These are phyloP conservation scores for Drosophila nr. perissopoda DNA, from an alignment of 2,888 invertebrate species.

Conservation along the genomic window DNA sequence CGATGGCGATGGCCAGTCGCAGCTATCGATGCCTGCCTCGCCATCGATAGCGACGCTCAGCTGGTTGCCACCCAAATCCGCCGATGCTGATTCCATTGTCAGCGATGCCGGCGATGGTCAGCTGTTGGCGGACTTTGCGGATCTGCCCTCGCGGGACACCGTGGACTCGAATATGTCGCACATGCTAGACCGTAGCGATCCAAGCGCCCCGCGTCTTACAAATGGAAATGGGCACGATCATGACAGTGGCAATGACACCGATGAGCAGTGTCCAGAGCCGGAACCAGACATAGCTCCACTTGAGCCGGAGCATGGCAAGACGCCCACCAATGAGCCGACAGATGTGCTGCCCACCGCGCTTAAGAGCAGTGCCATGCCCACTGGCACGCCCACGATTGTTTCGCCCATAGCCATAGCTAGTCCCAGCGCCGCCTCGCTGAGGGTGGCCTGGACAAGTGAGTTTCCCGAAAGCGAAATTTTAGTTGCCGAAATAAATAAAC, in stretches of 20 bases:
- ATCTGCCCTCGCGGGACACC: slow-evolving; percentile 91
- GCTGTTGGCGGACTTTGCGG: slow-evolving; percentile 91
- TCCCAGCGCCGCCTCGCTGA: slow-evolving; percentile 90
- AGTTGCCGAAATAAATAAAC: slow-evolving; percentile 96
- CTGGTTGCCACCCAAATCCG: slow-evolving; percentile 87
- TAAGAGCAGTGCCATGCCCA: slow-evolving; percentile 31
- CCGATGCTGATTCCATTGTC: slow-evolving; percentile 84
- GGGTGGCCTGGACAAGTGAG: slow-evolving; percentile 92
- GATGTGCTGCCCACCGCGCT: slow-evolving; percentile 18
- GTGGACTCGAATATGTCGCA: slow-evolving; percentile 90
- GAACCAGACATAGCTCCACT: slow-evolving; percentile 43
- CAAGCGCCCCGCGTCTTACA: slow-evolving; percentile 65
- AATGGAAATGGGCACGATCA: slow-evolving; percentile 64
- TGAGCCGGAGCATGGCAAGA: slow-evolving; percentile 50
- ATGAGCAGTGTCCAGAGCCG: slow-evolving; percentile 66
- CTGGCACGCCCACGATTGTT: slow-evolving; percentile 32
- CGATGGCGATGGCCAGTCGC: slow-evolving; percentile 84
- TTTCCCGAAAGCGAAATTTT: slow-evolving; percentile 94
- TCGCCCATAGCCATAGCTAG: slow-evolving; percentile 81
- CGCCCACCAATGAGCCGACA: slow-evolving; percentile 58
- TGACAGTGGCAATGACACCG: slow-evolving; percentile 75
- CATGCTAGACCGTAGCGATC: slow-evolving; percentile 82
- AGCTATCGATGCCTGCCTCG: slow-evolving; percentile 87
- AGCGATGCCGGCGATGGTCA: slow-evolving; percentile 87
- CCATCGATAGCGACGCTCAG: slow-evolving; percentile 93